Conservation (phyloP, 2,888 invertebrate genomes). For the Dolichomitus sp. region DNA sequence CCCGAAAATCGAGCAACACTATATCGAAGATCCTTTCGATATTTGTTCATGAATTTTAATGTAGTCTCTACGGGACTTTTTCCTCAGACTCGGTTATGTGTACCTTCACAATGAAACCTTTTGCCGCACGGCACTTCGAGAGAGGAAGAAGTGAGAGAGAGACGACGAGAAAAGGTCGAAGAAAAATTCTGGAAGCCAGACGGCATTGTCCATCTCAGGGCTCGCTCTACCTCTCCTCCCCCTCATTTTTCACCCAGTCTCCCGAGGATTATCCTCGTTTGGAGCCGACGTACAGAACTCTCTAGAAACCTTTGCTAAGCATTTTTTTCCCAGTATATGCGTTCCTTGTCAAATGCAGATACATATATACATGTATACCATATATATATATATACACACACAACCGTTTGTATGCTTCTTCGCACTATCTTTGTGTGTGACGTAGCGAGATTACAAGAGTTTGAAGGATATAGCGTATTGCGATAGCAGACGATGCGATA, state of each 20-base stretch:
- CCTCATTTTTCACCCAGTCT: slow-evolving; percentile 15
- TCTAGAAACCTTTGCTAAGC: slow-evolving; percentile 52
- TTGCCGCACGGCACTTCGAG: not conserved
- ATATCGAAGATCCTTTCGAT: not conserved
- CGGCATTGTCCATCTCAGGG: slow-evolving; percentile 67
- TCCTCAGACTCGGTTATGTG: not conserved
- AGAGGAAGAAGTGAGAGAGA: slow-evolving; percentile 40
- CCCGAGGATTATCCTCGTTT: slow-evolving; percentile 60
- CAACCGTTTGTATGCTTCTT: too few species aligned
- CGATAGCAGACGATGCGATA: slow-evolving; percentile 36
- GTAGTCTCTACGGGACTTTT: not conserved
- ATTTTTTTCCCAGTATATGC: slow-evolving; percentile 11
- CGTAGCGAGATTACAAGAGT: slow-evolving; percentile 2
- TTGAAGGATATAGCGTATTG: slow-evolving; percentile 23
- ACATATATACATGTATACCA: not conserved
- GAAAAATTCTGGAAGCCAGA: slow-evolving; percentile 51
- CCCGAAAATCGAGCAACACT: slow-evolving; percentile 62
- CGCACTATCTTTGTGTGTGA: slow-evolving; percentile 36
- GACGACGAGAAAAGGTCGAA: slow-evolving; percentile 44
- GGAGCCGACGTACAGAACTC: slow-evolving; percentile 33
- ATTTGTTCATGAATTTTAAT: not conserved
- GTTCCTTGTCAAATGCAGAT: slow-evolving; percentile 48
- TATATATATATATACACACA: too few species aligned
- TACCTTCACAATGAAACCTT: not conserved
- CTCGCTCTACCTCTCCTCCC: slow-evolving; percentile 18